Evolutionary conservation across 2,888 invertebrate genomes (phyloP).

Genomic region (Macrophya alboannulata): DNA sequence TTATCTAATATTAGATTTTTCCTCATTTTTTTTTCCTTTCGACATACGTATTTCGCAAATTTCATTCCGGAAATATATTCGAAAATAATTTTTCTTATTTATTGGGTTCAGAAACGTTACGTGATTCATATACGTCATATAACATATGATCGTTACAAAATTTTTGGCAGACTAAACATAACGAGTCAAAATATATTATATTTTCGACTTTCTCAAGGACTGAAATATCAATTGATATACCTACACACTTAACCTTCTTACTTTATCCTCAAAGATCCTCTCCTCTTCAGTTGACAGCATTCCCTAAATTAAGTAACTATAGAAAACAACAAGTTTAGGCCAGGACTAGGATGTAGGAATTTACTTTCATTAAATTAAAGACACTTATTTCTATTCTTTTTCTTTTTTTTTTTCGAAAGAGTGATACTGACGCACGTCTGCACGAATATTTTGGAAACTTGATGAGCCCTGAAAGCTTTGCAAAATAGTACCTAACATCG

Average conservation of each 20-base stretch:
- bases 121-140: not conserved
- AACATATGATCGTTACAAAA: not conserved
- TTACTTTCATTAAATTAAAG: not conserved
- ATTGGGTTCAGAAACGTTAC: not conserved
- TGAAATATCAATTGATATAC: not conserved
- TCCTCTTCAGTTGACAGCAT: not conserved
- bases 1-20: not conserved
- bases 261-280: not conserved
- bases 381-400: not conserved
- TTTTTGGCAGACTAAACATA: not conserved
- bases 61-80: not conserved
- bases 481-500: too few relatives aligned
- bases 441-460: not conserved
- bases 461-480: too few relatives aligned
- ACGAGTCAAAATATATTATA: constrained; percentile 11
- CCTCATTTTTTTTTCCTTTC: not conserved
- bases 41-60: not conserved
- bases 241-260: not conserved
- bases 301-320: not conserved
- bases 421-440: not conserved
- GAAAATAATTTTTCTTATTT: not conserved
- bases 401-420: not conserved
- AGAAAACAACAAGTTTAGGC: not conserved
- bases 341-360: not conserved
- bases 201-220: constrained; percentile 13